Base-by-base conservation (phyloP, 2,113 vertebrate genomes). In the Psilopsiagon aurifrons region DNA sequence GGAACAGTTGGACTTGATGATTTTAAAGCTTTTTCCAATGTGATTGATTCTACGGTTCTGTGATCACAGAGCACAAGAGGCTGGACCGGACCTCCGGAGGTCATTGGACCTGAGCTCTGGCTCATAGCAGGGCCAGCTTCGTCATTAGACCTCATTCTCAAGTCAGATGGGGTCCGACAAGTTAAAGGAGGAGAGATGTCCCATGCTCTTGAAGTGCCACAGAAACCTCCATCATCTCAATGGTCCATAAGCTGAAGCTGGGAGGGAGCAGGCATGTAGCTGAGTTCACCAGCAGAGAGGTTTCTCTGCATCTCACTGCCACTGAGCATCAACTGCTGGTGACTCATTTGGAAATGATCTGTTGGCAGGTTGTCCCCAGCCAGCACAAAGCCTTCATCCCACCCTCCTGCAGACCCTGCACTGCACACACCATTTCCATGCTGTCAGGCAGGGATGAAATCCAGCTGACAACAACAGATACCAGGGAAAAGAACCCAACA, bases 311-410 rank as follows among this genome's bases (percentile, higher is more conserved):
- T 84, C 81, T 37, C 31, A 1, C 80, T 27, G 67, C 35, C 68
- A 5, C 41, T 8, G 89, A 91, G 29, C 87, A 80, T 74, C 54
- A 15, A 27, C 41, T 62, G n/a, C 83, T 31, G 49, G 37, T 96
- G 95, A 92, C 54, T 96, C 93, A 89, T 35, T 86, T 88, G 91
- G 92, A 83, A 95, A 70, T 67, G 60, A 86, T 91, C 28, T 83
- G 49, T 24, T 91, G 89, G 89, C 94, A 86, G 39, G 27, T 3
- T 28, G 86, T 88, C 86, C 89, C 41, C 63, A 44, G 15, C 22
- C 83, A 86, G 75, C 71, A 54, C 1, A 0, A 24, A 66, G 83
- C 49, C 76, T 66, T 49, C 68, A 17, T 46, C 86, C 35, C 2
- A 17, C 57, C 37, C 52, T 51, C 80, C 79, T 33, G 11, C 89